Conservation (phyloP, 2,888 invertebrate genomes). For the Lasioglossum calceatum region DNA sequence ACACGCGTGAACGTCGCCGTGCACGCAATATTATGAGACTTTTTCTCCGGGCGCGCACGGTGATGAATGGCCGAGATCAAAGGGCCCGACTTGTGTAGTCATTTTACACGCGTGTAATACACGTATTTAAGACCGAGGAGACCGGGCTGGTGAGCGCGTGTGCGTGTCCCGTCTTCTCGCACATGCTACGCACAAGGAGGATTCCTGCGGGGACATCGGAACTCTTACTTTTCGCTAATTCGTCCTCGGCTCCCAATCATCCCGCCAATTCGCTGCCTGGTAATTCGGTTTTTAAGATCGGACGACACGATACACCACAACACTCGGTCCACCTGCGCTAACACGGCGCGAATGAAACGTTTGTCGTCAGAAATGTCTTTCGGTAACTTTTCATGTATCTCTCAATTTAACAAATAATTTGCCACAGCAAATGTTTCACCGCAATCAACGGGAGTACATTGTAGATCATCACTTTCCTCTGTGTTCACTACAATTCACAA, state of each 20-base stretch:
- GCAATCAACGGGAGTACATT: too few relatives aligned
- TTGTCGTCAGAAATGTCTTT: too few relatives aligned
- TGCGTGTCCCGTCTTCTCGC: constrained; percentile 7
- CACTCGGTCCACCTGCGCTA: not conserved
- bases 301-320: not conserved
- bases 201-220: constrained; percentile 28
- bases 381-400: too few relatives aligned
- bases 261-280: not conserved
- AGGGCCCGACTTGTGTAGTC: constrained; percentile 80
- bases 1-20: constrained; percentile 44
- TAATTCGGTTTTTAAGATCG: not conserved
- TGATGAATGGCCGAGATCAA: constrained; percentile 84
- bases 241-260: constrained; percentile 3
- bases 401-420: not conserved
- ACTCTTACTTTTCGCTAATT: constrained; percentile 32
- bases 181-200: constrained; percentile 41
- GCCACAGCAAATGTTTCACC: not conserved
- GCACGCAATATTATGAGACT: constrained; percentile 81
- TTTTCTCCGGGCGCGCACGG: constrained; percentile 76
- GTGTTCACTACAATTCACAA: too few relatives aligned
- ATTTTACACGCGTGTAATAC: constrained; percentile 84
- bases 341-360: too few relatives aligned
- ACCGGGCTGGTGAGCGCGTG: constrained; percentile 1
- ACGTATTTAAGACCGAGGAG: constrained; percentile 74
- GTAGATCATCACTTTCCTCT: too few relatives aligned